These are phyloP conservation scores for Neocrepidodera transversa DNA, from an alignment of 2,888 invertebrate genomes.

Conservation along the genomic window DNA sequence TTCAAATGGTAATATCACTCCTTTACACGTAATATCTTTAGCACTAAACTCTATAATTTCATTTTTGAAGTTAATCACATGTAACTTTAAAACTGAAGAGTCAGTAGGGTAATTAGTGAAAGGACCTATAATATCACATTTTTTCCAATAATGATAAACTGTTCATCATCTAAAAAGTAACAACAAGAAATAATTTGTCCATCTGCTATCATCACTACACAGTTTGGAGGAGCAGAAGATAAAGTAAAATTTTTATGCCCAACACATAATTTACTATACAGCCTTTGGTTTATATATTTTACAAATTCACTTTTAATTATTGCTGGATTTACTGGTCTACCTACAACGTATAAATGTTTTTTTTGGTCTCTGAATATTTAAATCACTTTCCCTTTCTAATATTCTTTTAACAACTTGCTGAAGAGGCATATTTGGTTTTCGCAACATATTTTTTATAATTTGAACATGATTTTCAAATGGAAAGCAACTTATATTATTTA, in stretches of 20 bases:
- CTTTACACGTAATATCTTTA: constrained; percentile 13
- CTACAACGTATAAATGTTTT: constrained; percentile 8
- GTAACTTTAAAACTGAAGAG: constrained; percentile 17
- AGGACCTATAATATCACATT: constrained; percentile 12
- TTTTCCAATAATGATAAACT: constrained; percentile 11
- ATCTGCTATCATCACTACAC: background rate
- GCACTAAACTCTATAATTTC: constrained; percentile 18
- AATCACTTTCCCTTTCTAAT: constrained; percentile 20
- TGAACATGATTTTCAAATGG: constrained; percentile 30
- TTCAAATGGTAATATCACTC: constrained; percentile 15
- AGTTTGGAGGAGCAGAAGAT: background rate
- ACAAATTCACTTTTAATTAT: background rate
- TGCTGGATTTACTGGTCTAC: constrained; percentile 8
- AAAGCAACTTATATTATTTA: constrained; percentile 26
- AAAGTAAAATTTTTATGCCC: constrained; percentile 4
- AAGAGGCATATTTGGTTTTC: constrained; percentile 27
- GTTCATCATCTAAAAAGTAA: constrained; percentile 5
- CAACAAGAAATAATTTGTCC: constrained; percentile 4
- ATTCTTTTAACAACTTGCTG: constrained; percentile 28
- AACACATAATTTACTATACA: constrained; percentile 3
- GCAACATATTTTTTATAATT: constrained; percentile 18
- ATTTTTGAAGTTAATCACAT: constrained; percentile 19
- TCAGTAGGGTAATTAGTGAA: constrained; percentile 17
- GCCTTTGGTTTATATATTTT: background rate
- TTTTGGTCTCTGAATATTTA: constrained; percentile 11